Conservation (phyloP, 2,113 vertebrate species). For the Calidris pugnax region DNA sequence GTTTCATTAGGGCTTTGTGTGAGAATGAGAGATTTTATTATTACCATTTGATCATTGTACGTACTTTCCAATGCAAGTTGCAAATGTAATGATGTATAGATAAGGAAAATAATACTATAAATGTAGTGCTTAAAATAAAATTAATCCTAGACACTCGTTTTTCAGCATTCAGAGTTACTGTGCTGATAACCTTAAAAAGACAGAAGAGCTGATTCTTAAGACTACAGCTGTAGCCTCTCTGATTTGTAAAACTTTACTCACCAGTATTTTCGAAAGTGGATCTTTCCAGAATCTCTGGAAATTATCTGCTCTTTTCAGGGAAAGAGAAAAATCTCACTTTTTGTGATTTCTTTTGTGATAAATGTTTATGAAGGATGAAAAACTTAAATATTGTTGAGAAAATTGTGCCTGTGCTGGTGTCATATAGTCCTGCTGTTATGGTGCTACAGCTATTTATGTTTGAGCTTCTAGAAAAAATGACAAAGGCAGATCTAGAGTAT, state of each 20-base stretch:
- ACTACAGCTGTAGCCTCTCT: background rate
- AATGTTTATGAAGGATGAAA: background rate
- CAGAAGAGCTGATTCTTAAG: background rate
- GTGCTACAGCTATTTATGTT: background rate
- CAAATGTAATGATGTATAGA: background rate
- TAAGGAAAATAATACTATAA: background rate
- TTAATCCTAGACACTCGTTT: background rate
- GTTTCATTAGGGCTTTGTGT: background rate
- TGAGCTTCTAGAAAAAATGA: background rate
- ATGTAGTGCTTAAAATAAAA: background rate
- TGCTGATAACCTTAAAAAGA: background rate
- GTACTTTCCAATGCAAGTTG: background rate
- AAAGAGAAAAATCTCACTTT: background rate
- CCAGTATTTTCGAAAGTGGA: background rate
- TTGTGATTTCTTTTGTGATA: background rate
- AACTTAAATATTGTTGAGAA: background rate
- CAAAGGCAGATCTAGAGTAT: background rate
- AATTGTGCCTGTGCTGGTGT: background rate
- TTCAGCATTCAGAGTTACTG: background rate
- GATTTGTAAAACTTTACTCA: background rate
- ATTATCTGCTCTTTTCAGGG: background rate
- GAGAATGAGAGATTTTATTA: background rate
- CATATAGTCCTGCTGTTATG: background rate
- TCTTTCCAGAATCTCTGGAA: background rate
- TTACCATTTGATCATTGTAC: background rate